Evolutionary conservation across 1,140 invertebrate species (phyloP).

Genomic region (Lithobius niger): DNA sequence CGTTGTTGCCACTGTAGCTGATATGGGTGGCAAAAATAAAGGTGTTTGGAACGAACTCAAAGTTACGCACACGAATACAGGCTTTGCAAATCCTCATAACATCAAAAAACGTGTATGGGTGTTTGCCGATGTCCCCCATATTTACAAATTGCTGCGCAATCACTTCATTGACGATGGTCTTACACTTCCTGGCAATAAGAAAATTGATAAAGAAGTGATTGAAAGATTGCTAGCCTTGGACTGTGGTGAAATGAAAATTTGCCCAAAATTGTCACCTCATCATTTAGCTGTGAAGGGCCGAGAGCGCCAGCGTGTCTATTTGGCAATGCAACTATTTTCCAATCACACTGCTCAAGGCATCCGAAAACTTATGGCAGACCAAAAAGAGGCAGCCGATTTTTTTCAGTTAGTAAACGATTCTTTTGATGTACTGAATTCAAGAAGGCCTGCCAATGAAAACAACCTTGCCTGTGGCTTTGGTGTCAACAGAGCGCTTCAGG

Average conservation of each 20-base stretch:
- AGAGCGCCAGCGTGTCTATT: not conserved
- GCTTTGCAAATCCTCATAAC: no score
- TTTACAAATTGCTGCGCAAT: conserved; percentile 1
- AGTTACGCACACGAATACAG: no score
- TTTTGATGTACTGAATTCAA: not conserved
- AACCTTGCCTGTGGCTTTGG: not conserved
- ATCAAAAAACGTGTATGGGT: no score
- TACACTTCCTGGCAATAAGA: not conserved
- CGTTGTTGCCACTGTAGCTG: no score
- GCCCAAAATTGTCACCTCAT: not conserved
- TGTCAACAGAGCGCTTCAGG: no score
- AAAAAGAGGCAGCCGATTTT: not conserved
- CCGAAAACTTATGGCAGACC: not conserved
- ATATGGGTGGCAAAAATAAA: no score
- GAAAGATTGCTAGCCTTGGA: not conserved
- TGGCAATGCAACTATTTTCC: not conserved
- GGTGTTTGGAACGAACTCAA: no score
- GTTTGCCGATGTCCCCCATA: no score
- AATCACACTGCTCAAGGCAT: not conserved
- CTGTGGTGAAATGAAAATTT: conserved; percentile 2
- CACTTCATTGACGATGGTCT: not conserved
- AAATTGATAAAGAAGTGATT: not conserved
- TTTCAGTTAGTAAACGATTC: not conserved
- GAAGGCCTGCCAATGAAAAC: not conserved
- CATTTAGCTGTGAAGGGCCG: not conserved